Conservation (phyloP, 2,113 vertebrate genomes). For the Catagonus wagneri region DNA sequence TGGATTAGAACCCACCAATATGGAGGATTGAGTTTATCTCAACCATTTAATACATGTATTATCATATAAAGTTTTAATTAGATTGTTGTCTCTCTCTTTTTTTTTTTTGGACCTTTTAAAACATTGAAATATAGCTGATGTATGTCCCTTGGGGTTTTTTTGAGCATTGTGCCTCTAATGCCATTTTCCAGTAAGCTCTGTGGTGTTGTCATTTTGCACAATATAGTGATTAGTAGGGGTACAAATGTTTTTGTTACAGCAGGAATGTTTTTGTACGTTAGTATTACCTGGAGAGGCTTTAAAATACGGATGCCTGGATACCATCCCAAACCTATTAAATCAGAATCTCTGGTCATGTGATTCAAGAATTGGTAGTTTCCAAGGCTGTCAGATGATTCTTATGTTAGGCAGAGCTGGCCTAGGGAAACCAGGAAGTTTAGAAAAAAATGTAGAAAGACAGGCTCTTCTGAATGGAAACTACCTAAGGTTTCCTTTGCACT, state of each 20-base stretch:
- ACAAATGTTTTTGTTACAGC: background rate
- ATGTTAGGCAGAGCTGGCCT: background rate
- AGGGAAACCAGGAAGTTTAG: background rate
- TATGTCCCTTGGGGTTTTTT: background rate
- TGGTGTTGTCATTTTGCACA: background rate
- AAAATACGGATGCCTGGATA: background rate
- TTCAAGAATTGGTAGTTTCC: constrained; percentile 23
- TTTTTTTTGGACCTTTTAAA: background rate
- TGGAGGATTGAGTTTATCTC: background rate
- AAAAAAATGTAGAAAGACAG: background rate
- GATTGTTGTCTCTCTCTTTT: background rate
- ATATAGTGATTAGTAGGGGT: background rate
- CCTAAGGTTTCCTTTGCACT: constrained; percentile 49
- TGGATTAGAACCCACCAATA: background rate
- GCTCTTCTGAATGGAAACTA: background rate
- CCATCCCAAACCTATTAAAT: background rate
- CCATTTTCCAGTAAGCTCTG: background rate
- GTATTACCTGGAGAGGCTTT: constrained; percentile 10
- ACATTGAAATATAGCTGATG: background rate
- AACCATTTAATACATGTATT: constrained; percentile 14
- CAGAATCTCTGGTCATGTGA: background rate
- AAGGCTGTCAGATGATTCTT: background rate
- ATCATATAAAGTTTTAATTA: background rate
- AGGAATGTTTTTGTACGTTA: background rate
- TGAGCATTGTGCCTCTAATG: background rate